Percentiles rank a stretch among this genome's conserved stretches.
phyloP scores from a whole-genome alignment of 2,113 vertebrate genomes.

The Phodopus roborovskii region DNA sequence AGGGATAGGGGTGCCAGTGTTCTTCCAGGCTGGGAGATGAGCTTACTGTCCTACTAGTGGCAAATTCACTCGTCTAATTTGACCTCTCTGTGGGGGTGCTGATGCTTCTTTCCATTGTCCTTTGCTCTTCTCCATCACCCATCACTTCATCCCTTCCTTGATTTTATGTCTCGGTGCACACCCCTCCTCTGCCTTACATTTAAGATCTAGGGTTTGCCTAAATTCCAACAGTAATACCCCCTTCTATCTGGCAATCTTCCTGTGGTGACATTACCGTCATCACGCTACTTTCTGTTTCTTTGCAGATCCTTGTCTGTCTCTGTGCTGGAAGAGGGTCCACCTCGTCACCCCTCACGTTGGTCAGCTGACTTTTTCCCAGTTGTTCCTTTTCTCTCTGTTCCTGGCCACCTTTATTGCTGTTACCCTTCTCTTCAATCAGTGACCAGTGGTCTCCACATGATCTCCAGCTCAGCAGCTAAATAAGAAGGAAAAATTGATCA shows the following conservation, averaged over 20 bases:
- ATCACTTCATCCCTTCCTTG: not conserved
- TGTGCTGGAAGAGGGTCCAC: not conserved
- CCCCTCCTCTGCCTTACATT: not conserved
- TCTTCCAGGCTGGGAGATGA: not conserved
- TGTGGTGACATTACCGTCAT: not conserved
- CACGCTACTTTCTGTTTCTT: not conserved
- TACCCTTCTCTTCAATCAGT: not conserved
- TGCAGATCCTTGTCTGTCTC: not conserved
- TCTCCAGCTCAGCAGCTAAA: conserved; percentile 9
- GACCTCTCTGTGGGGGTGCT: not conserved
- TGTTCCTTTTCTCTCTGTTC: not conserved
- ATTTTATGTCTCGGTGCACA: not conserved
- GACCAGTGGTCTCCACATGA: not conserved
- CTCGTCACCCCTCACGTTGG: not conserved
- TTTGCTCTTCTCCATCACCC: not conserved
- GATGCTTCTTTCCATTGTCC: not conserved
- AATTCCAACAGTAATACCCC: not conserved
- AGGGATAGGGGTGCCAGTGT: not conserved
- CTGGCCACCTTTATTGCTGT: not conserved
- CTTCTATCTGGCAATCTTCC: not conserved
- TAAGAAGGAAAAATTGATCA: not conserved
- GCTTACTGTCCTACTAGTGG: not conserved
- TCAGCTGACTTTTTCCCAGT: not conserved
- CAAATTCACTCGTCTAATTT: not conserved
- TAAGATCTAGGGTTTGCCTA: not conserved